Conservation (phyloP, 2,797 vertebrate genomes). For the Rhinichthys osculus region DNA sequence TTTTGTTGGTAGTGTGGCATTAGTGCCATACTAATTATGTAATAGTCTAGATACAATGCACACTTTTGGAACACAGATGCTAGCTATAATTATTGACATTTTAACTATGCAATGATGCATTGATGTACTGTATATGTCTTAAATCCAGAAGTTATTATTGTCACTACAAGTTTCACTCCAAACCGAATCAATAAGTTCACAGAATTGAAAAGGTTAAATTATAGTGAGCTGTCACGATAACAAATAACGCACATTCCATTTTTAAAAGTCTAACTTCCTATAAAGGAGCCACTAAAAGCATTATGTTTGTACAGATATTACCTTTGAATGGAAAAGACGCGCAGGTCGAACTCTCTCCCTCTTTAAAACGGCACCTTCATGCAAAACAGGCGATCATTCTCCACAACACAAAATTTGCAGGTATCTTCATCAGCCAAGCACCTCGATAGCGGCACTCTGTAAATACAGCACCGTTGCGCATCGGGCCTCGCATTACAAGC, state of each 20-base stretch:
- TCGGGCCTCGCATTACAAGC: constrained; percentile 35
- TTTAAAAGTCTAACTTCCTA: constrained; percentile 11
- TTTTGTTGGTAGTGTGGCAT: background rate
- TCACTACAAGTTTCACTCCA: background rate
- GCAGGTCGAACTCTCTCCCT: constrained; percentile 16
- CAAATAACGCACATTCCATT: background rate
- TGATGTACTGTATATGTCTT: background rate
- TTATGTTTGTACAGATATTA: constrained; percentile 39
- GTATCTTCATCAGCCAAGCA: background rate
- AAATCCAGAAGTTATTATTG: background rate
- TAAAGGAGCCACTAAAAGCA: constrained; percentile 23
- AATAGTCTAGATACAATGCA: background rate
- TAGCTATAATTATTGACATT: background rate
- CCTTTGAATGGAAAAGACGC: constrained; percentile 62
- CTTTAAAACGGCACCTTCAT: constrained; percentile 25
- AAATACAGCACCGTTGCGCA: constrained; percentile 53
- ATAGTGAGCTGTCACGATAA: background rate
- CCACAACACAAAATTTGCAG: constrained; percentile 21
- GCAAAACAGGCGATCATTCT: background rate
- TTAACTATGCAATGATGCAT: background rate
- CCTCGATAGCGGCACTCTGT: constrained; percentile 39
- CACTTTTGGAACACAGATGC: background rate
- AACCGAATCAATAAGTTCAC: background rate
- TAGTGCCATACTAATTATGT: background rate
- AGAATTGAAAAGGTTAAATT: background rate